phyloP scores from a whole-genome alignment of 2,888 invertebrate genomes.

The Chloroclystis v-ata region DNA sequence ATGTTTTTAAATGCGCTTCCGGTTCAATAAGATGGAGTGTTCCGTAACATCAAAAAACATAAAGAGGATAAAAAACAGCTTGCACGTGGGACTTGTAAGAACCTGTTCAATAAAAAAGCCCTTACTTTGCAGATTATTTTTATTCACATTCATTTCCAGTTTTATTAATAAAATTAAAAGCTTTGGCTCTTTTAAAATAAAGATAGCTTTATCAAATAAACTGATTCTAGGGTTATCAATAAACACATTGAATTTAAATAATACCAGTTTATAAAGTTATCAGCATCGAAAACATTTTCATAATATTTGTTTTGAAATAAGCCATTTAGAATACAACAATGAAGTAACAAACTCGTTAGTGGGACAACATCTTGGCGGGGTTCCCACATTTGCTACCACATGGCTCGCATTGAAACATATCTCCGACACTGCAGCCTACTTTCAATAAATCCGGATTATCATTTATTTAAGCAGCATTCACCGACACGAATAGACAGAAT shows the following conservation, averaged over 20 bases:
- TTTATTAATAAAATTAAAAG: slow-evolving; percentile 16
- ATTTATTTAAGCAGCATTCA: slow-evolving; percentile 52
- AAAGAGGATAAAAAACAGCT: slow-evolving; percentile 30
- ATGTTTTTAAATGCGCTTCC: slow-evolving; percentile 62
- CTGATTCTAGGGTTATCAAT: slow-evolving; percentile 18
- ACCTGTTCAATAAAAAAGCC: slow-evolving; percentile 17
- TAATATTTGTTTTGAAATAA: slow-evolving; percentile 37
- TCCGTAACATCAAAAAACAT: slow-evolving; percentile 40
- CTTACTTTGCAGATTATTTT: slow-evolving; percentile 17
- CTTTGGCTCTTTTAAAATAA: slow-evolving; percentile 12
- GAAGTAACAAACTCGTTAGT: slow-evolving; percentile 71
- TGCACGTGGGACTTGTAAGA: slow-evolving; percentile 39
- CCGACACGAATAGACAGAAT: slow-evolving; percentile 40
- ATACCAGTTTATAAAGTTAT: slow-evolving; percentile 29
- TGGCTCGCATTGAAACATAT: slow-evolving; percentile 68
- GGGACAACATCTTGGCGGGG: slow-evolving; percentile 72
- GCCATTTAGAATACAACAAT: slow-evolving; percentile 59
- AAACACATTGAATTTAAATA: slow-evolving; percentile 26
- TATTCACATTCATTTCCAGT: slow-evolving; percentile 11
- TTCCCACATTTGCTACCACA: slow-evolving; percentile 76
- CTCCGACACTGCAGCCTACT: slow-evolving; percentile 50
- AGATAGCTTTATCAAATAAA: slow-evolving; percentile 13
- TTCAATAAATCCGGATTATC: slow-evolving; percentile 75
- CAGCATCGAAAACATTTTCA: slow-evolving; percentile 21
- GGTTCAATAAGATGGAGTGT: slow-evolving; percentile 53